Evolutionary conservation across 2,113 vertebrate species (phyloP).

Genomic region (Psettodes erumei): DNA sequence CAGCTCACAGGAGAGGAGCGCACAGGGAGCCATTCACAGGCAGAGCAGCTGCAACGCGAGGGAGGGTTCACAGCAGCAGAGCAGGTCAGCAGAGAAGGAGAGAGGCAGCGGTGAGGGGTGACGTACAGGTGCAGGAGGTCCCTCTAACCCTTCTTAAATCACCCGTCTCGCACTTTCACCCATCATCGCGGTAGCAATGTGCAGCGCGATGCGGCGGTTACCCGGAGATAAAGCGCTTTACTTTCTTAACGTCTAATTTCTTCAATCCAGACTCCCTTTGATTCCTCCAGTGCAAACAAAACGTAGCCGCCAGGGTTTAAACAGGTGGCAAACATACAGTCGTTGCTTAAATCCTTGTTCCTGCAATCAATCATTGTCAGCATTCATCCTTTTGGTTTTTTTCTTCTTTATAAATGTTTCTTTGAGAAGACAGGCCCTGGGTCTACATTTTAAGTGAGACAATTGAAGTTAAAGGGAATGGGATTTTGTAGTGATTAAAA

Average conservation of each 20-base stretch:
- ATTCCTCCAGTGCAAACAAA: conserved; percentile 15
- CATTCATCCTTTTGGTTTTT: too few species aligned
- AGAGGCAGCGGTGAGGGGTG: conserved; percentile 11
- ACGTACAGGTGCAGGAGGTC: conserved; percentile 34
- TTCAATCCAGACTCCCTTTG: conserved; percentile 5
- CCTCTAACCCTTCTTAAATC: background rate
- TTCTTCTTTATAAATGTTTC: background rate
- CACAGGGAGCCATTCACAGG: conserved; percentile 65
- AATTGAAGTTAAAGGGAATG: too few species aligned
- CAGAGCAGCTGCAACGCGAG: conserved; percentile 65
- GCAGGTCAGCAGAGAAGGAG: conserved; percentile 23
- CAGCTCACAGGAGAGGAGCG: conserved; percentile 52
- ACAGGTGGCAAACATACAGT: conserved; percentile 30
- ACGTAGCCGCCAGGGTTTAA: conserved; percentile 6
- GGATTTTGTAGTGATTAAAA: too few species aligned
- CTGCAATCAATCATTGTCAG: background rate
- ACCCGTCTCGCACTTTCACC: background rate
- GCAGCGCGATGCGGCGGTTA: background rate
- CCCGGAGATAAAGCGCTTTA: conserved; percentile 12
- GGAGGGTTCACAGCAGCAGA: conserved; percentile 37
- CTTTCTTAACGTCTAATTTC: conserved; percentile 3
- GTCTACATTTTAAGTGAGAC: background rate
- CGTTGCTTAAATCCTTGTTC: background rate
- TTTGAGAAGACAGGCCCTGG: background rate
- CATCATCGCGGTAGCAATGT: background rate